Percentiles rank a stretch among this genome's conserved stretches.
phyloP scores from a whole-genome alignment of 2,113 vertebrate genomes.

The Eurystomus gularis region DNA sequence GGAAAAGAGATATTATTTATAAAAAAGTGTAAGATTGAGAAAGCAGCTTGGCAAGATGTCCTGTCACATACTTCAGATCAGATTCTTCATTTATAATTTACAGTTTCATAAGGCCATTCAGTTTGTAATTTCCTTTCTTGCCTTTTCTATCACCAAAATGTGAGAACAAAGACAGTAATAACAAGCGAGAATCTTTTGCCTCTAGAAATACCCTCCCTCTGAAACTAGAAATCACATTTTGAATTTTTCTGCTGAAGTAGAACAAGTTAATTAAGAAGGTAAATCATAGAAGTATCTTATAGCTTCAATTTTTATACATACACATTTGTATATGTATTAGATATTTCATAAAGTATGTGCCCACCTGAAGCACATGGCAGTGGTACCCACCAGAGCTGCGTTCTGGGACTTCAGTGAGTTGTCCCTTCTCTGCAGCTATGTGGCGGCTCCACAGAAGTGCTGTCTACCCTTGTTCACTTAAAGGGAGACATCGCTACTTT shows the following conservation, averaged over 20 bases:
- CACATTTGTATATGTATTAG: background rate
- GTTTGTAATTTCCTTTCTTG: slow-evolving; percentile 18
- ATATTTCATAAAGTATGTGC: background rate
- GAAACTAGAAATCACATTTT: background rate
- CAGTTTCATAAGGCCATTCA: background rate
- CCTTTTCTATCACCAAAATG: background rate
- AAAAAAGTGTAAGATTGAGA: background rate
- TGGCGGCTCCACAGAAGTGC: background rate
- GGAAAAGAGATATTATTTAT: background rate
- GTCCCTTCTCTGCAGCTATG: background rate
- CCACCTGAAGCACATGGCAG: background rate
- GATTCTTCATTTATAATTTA: background rate
- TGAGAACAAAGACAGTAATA: slow-evolving; percentile 6
- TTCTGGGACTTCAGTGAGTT: background rate
- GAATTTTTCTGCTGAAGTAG: background rate
- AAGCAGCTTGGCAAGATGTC: background rate
- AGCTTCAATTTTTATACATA: background rate
- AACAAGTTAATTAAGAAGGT: background rate
- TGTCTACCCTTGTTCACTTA: background rate
- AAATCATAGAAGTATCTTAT: background rate
- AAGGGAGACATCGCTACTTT: background rate
- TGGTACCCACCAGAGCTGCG: background rate
- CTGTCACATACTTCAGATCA: background rate
- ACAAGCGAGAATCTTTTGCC: background rate
- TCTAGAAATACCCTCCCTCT: background rate